Conservation (phyloP, 2,797 vertebrate species). For the Rhyacichthys aspro region DNA sequence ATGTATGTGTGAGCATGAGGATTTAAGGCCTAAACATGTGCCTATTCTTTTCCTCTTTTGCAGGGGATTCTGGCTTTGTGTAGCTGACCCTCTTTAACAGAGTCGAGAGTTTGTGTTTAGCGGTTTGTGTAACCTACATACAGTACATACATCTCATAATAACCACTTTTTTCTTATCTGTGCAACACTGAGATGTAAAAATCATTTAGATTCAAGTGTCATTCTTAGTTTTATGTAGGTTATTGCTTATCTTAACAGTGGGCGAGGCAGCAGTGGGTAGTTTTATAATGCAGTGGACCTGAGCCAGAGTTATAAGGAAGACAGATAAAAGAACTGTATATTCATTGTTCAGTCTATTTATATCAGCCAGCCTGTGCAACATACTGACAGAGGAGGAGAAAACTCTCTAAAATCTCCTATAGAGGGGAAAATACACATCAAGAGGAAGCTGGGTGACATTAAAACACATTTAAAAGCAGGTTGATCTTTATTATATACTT, state of each 20-base stretch:
- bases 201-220: no score
- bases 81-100: slow-evolving; percentile 9
- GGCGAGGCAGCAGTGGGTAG: slow-evolving; percentile 18
- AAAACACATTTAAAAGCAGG: no score
- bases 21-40: slow-evolving; percentile 6
- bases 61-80: slow-evolving; percentile 6
- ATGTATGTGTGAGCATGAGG: slow-evolving; percentile 10
- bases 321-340: slow-evolving; percentile 39
- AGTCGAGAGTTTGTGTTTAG: slow-evolving; percentile 1
- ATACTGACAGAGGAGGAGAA: background rate
- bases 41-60: background rate
- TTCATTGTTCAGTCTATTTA: slow-evolving; percentile 53
- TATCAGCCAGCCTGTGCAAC: slow-evolving; percentile 26
- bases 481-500: no score
- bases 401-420: no score
- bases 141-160: no score
- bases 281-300: slow-evolving; percentile 28
- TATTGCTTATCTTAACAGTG: slow-evolving; percentile 37
- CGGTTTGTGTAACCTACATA: no score
- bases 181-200: no score
- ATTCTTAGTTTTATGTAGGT: slow-evolving; percentile 28
- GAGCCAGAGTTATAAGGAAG: slow-evolving; percentile 36
- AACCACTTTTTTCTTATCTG: slow-evolving; percentile 4
- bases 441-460: no score
- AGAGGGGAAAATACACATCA: no score